A percentile compares a stretch with the other conserved stretches of the same genome.
phyloP scores from a whole-genome alignment of 2,797 vertebrate genomes.

The Acipenser oxyrinchus region DNA sequence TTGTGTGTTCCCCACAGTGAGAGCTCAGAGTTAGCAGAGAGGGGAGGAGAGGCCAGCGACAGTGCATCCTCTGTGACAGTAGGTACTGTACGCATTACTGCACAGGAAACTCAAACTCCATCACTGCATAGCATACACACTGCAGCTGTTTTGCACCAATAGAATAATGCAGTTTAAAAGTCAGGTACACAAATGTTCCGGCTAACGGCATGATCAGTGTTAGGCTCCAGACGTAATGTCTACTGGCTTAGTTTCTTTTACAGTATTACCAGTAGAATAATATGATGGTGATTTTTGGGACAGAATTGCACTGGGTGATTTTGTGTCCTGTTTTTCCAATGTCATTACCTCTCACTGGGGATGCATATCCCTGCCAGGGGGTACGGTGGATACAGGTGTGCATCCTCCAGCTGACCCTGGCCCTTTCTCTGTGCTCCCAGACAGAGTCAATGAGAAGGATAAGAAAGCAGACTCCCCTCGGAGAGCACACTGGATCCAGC shows the following conservation, averaged over 20 bases:
- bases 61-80: neutral
- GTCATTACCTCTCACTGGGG: too few relatives aligned
- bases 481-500: slow-evolving; percentile 6
- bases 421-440: slow-evolving; percentile 8
- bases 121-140: neutral
- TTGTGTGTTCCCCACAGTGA: slow-evolving; percentile 17
- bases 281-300: neutral
- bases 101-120: neutral
- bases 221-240: neutral
- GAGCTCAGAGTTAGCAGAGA: slow-evolving; percentile 7
- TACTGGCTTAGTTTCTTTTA: neutral
- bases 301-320: neutral
- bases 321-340: too few relatives aligned
- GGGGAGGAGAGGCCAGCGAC: slow-evolving; percentile 1
- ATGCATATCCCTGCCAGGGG: too few relatives aligned
- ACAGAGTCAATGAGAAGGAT: slow-evolving; percentile 1
- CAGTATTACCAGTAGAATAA: neutral
- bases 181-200: neutral
- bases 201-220: neutral
- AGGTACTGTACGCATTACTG: neutral
- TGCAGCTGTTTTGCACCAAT: neutral
- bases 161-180: neutral
- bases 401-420: neutral
- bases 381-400: neutral
- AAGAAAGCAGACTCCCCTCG: slow-evolving; percentile 13